A percentile compares a stretch with the other conserved stretches of the same genome.
These are phyloP conservation scores for Apocheima hispidaria DNA, from an alignment of 2,888 invertebrate species.

Conservation along the genomic window DNA sequence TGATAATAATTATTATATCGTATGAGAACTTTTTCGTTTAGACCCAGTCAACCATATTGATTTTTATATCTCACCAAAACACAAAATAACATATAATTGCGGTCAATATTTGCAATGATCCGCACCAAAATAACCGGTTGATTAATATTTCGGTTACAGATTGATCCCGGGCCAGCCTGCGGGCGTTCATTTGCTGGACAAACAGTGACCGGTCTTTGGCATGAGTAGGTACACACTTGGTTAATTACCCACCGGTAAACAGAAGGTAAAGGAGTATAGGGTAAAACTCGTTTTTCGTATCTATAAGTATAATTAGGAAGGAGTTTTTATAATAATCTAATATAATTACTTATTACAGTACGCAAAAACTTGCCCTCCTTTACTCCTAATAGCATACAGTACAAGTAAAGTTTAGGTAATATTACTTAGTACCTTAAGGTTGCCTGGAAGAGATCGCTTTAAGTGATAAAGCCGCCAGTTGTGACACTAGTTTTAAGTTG, in stretches of 20 bases:
- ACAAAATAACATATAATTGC: slow-evolving; percentile 20
- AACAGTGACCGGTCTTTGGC: slow-evolving; percentile 45
- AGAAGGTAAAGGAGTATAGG: slow-evolving; percentile 5
- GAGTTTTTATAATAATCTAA: no score
- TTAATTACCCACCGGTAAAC: slow-evolving; percentile 28
- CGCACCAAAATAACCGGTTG: slow-evolving; percentile 29
- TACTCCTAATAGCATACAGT: no score
- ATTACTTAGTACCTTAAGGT: no score
- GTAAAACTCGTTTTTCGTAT: not conserved
- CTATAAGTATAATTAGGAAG: no score
- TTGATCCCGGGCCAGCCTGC: slow-evolving; percentile 23
- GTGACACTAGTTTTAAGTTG: no score
- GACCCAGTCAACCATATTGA: not conserved
- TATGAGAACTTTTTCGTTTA: not conserved
- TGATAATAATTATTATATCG: not conserved
- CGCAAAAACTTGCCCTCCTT: no score
- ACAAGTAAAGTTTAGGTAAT: no score
- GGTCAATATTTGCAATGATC: slow-evolving; percentile 34
- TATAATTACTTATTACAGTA: no score
- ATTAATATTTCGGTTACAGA: slow-evolving; percentile 30
- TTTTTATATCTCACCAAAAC: not conserved
- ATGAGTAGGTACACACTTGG: slow-evolving; percentile 30
- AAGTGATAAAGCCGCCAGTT: no score
- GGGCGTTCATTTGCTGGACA: slow-evolving; percentile 37
- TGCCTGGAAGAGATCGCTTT: no score